phyloP scores from a whole-genome alignment of 2,113 vertebrate genomes.

The Barbus barbus region DNA sequence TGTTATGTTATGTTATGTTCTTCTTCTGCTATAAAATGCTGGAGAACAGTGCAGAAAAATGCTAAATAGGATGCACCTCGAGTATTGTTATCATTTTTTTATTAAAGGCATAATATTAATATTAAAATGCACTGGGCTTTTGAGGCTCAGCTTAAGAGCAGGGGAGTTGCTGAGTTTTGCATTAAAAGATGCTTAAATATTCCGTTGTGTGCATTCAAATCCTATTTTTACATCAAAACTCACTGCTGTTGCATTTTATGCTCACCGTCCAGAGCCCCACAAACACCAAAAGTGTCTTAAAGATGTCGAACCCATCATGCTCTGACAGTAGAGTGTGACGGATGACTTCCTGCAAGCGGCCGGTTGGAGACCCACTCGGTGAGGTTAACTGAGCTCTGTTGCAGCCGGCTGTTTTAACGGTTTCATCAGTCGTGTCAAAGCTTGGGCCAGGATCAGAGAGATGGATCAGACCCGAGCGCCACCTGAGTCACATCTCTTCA shows the following conservation, averaged over 20 bases:
- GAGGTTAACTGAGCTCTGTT: not conserved
- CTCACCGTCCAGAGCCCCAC: not conserved
- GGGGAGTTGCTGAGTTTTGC: not conserved
- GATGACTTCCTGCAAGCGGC: not conserved
- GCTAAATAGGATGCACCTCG: not conserved
- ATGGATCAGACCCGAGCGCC: not conserved
- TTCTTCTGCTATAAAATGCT: not conserved
- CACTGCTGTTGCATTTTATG: not conserved
- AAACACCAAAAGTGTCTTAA: constrained; percentile 4
- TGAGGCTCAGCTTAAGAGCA: not conserved
- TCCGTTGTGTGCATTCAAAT: not conserved
- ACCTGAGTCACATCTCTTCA: constrained; percentile 15
- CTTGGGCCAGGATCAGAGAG: constrained; percentile 24
- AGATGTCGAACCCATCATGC: not conserved
- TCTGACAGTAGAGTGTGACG: not conserved
- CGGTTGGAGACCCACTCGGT: not conserved
- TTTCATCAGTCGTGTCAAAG: constrained; percentile 37
- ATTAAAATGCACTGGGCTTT: not conserved
- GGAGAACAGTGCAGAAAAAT: not conserved
- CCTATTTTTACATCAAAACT: constrained; percentile 4
- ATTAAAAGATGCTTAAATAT: not conserved
- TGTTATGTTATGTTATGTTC: too few relatives aligned
- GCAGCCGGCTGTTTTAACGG: constrained; percentile 2
- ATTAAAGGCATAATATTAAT: not conserved
- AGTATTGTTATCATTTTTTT: constrained; percentile 6